Evolutionary conservation across 2,797 vertebrate genomes (phyloP).

Genomic region (Momotus momota): DNA sequence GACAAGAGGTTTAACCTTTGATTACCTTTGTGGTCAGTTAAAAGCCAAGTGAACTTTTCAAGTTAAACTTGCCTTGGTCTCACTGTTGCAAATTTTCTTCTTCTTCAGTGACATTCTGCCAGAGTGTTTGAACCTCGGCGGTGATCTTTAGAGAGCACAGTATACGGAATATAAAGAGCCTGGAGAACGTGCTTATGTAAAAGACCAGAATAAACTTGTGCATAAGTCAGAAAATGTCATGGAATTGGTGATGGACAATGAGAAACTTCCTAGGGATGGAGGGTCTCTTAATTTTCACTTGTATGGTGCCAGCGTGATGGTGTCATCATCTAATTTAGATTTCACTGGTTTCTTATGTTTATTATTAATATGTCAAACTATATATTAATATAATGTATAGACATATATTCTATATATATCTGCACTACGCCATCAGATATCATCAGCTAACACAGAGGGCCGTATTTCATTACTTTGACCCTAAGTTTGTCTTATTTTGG

Average conservation of each 20-base stretch:
- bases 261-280: not conserved
- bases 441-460: not conserved
- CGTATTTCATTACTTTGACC: not conserved
- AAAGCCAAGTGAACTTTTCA: not conserved
- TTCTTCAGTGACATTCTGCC: not conserved
- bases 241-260: not conserved
- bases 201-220: not conserved
- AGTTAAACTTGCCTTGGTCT: not conserved
- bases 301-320: fast-evolving
- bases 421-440: not conserved
- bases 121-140: not conserved
- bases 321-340: not conserved
- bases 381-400: not conserved
- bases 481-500: not conserved
- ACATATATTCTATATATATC: not conserved
- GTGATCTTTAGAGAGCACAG: not conserved
- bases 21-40: not conserved
- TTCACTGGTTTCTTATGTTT: not conserved
- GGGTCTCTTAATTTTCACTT: not conserved
- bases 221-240: not conserved
- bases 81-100: not conserved
- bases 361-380: not conserved
- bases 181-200: not conserved
- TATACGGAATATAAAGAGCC: not conserved
- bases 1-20: not conserved